Evolutionary conservation across 2,113 vertebrate species (phyloP).

Genomic region (Burhinus bistriatus): DNA sequence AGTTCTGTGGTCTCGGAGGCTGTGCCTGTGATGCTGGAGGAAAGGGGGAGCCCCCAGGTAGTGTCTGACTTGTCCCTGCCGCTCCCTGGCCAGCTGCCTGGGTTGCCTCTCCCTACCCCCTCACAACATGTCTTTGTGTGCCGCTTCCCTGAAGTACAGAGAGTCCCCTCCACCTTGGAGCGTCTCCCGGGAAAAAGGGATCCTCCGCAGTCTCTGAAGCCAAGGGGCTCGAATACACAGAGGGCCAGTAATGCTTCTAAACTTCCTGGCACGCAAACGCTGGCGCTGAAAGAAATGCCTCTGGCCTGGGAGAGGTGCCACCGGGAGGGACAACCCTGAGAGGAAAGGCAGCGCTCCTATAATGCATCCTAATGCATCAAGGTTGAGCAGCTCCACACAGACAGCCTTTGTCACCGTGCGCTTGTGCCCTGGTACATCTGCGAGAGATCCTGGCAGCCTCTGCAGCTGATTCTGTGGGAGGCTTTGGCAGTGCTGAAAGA

Average conservation of each 20-base stretch:
- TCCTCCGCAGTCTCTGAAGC: background rate
- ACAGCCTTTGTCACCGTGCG: constrained; percentile 11
- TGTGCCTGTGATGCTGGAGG: background rate
- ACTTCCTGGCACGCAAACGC: background rate
- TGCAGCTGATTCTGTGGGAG: background rate
- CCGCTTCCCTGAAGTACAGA: background rate
- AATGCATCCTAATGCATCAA: constrained; percentile 20
- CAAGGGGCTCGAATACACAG: background rate
- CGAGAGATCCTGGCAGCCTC: constrained; percentile 35
- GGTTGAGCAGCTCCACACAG: constrained; percentile 20
- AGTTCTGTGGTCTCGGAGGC: background rate
- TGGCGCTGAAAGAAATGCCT: background rate
- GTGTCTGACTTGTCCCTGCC: background rate
- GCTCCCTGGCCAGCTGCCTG: background rate
- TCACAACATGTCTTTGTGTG: constrained; percentile 5
- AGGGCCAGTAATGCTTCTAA: background rate
- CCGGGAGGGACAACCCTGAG: background rate
- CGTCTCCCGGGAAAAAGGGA: constrained; percentile 11
- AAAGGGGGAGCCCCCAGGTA: background rate
- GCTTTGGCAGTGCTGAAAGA: background rate
- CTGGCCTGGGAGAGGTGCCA: constrained; percentile 36
- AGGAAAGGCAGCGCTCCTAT: constrained; percentile 1
- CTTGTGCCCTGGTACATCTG: background rate
- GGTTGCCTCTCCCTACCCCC: background rate
- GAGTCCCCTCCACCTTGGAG: constrained; percentile 19